These are phyloP conservation scores for Campopleginae sp. DNA, from an alignment of 2,888 invertebrate genomes.

Conservation along the genomic window DNA sequence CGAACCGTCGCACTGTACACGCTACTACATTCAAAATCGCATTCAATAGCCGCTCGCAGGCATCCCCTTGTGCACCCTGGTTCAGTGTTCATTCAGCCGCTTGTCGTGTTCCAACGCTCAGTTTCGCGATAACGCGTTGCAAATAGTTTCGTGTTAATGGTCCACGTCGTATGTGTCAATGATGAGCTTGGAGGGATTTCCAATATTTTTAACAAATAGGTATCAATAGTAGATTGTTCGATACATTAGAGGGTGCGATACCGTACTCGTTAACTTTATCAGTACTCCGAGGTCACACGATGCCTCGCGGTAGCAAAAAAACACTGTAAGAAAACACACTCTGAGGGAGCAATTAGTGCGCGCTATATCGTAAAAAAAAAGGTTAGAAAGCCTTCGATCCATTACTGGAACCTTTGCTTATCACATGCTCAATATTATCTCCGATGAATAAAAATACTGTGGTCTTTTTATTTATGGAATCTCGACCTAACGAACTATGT, in stretches of 20 bases:
- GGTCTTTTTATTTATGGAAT: neutral
- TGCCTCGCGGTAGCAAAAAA: too few relatives aligned
- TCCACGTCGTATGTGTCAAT: neutral
- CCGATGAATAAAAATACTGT: neutral
- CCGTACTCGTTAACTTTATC: neutral
- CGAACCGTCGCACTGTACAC: neutral
- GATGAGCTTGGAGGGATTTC: neutral
- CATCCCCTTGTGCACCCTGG: conserved; percentile 58
- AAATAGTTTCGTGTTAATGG: neutral
- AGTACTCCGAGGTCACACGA: neutral
- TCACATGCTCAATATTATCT: neutral
- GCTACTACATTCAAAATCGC: conserved; percentile 29
- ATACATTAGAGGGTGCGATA: neutral
- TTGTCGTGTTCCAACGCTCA: conserved; percentile 24
- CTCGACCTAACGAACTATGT: neutral
- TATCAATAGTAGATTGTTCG: neutral
- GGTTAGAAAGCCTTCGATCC: neutral
- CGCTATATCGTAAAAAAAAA: neutral
- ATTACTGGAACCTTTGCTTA: neutral
- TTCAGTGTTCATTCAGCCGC: conserved; percentile 61
- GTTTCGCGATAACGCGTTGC: neutral
- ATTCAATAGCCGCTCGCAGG: conserved; percentile 45
- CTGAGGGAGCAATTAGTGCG: neutral
- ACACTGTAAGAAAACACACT: too few relatives aligned
- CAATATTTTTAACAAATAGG: neutral